phyloP scores from a whole-genome alignment of 2,888 invertebrate genomes.

The Dascillus cervinus region DNA sequence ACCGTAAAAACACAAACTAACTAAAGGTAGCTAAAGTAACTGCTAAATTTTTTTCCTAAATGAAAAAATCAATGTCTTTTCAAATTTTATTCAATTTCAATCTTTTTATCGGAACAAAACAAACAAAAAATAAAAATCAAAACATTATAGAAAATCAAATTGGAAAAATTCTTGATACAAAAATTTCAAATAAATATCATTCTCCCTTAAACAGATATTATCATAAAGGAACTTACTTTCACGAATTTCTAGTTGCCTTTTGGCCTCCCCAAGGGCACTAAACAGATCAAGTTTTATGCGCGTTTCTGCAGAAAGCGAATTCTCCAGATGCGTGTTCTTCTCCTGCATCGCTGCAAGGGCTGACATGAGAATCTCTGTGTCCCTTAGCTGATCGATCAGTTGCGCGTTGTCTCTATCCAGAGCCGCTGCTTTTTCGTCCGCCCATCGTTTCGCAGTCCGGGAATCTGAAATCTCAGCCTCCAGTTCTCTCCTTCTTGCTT shows the following conservation, averaged over 20 bases:
- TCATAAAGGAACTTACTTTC: conserved; percentile 58
- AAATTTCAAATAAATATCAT: neutral
- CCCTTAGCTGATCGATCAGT: conserved; percentile 44
- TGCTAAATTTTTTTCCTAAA: too few relatives aligned
- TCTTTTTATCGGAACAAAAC: too few relatives aligned
- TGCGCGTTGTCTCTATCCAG: conserved; percentile 49
- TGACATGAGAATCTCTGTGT: conserved; percentile 69
- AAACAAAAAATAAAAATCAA: conserved; percentile 12
- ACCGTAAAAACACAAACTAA: too few relatives aligned
- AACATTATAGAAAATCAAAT: conserved; percentile 1
- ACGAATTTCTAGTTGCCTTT: conserved; percentile 79
- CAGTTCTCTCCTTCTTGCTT: conserved; percentile 49
- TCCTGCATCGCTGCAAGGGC: conserved; percentile 80
- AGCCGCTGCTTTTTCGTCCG: conserved; percentile 52
- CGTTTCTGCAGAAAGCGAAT: conserved; percentile 92
- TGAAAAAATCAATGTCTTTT: too few relatives aligned
- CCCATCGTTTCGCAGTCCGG: conserved; percentile 49
- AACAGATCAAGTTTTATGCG: conserved; percentile 96
- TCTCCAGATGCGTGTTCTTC: conserved; percentile 86
- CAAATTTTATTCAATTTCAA: too few relatives aligned
- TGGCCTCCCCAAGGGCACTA: conserved; percentile 92
- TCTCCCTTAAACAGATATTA: conserved; percentile 1
- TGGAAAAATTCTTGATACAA: neutral
- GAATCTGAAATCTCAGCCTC: conserved; percentile 55
- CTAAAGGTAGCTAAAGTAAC: too few relatives aligned